Percentiles rank a stretch among this genome's conserved stretches.
These are phyloP conservation scores for Notothenia rossii DNA, from an alignment of 2,113 vertebrate genomes.

Conservation along the genomic window DNA sequence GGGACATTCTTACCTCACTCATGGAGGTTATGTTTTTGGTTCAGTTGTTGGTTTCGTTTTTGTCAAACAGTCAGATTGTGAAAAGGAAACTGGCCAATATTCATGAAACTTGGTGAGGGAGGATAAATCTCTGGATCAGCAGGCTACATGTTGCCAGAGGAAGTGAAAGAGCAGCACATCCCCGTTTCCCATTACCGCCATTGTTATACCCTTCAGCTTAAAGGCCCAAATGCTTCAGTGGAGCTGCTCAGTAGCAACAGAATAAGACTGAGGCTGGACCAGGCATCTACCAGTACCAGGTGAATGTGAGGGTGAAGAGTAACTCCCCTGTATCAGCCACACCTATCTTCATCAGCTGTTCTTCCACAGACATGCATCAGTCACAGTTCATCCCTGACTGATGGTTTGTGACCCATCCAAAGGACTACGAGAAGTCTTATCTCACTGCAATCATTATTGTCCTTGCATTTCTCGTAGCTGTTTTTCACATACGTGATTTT, in stretches of 20 bases:
- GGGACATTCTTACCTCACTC: not conserved
- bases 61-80: too few relatives aligned
- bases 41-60: not conserved
- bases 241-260: not conserved
- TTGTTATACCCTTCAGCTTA: not conserved
- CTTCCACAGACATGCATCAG: conserved; percentile 70
- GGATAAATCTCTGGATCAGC: not conserved
- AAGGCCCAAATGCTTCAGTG: not conserved
- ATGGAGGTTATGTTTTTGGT: not conserved
- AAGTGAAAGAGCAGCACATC: conserved; percentile 18
- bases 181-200: not conserved
- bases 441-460: conserved; percentile 82
- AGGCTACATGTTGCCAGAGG: conserved; percentile 1
- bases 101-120: too few relatives aligned
- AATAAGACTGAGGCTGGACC: not conserved
- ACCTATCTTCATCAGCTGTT: conserved; percentile 48
- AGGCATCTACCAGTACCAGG: not conserved
- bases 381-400: conserved; percentile 80
- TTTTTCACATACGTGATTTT: conserved; percentile 62
- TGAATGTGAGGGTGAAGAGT: not conserved
- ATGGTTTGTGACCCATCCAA: conserved; percentile 81
- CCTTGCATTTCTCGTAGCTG: conserved; percentile 66
- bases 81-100: too few relatives aligned
- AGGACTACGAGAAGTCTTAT: conserved; percentile 87
- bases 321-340: conserved; percentile 62